These are phyloP conservation scores for Neria commutata DNA, from an alignment of 2,888 invertebrate species.

Conservation along the genomic window DNA sequence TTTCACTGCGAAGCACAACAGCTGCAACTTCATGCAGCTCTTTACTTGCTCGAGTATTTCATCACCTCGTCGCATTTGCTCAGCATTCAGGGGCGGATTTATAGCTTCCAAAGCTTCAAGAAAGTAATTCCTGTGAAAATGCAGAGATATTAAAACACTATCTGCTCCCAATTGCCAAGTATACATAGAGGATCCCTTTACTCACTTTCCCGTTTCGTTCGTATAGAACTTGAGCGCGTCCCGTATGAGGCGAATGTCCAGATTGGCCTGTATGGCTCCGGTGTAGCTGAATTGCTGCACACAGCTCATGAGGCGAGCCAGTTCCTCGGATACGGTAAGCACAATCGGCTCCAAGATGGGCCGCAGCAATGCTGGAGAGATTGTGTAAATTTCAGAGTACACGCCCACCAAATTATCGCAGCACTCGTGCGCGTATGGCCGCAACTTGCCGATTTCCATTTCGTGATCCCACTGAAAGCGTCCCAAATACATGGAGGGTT, in stretches of 20 bases:
- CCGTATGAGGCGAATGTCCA: conserved; percentile 75
- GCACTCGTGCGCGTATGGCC: conserved; percentile 89
- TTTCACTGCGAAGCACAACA: conserved; percentile 66
- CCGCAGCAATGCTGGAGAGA: conserved; percentile 78
- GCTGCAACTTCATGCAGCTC: conserved; percentile 72
- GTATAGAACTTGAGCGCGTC: conserved; percentile 71
- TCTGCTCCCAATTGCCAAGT: neutral
- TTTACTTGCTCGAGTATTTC: conserved; percentile 69
- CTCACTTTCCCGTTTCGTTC: conserved; percentile 71
- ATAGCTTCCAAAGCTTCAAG: conserved; percentile 81
- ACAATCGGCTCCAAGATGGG: conserved; percentile 78
- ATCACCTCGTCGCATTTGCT: conserved; percentile 69
- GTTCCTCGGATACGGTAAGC: conserved; percentile 91
- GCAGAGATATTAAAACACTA: neutral
- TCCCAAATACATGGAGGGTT: conserved; percentile 94
- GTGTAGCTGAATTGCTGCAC: conserved; percentile 72
- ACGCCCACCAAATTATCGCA: conserved; percentile 75
- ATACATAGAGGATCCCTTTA: conserved; percentile 4
- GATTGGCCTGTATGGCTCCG: conserved; percentile 79
- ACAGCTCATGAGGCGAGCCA: conserved; percentile 84
- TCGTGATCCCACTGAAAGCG: conserved; percentile 85
- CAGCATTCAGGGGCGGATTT: conserved; percentile 68
- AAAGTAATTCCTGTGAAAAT: conserved; percentile 71
- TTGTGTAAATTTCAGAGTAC: conserved; percentile 64
- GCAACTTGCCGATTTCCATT: conserved; percentile 75